Conservation (phyloP, 2,113 vertebrate species). For the Dasyurus viverrinus region DNA sequence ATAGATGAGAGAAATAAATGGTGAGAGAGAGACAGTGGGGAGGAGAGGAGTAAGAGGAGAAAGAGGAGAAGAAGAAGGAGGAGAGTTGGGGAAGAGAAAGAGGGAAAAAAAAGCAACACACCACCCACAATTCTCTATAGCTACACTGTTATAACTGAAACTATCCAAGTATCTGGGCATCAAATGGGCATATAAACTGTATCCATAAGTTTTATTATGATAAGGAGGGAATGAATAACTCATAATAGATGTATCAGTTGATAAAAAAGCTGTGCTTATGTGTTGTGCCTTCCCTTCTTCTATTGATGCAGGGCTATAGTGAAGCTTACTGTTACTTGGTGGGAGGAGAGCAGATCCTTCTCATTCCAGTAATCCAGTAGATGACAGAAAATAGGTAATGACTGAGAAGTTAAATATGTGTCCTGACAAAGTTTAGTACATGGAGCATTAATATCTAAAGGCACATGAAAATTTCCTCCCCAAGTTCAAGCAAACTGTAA, state of each 20-base stretch:
- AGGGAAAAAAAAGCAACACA: neutral
- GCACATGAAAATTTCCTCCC: neutral
- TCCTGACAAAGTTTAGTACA: neutral
- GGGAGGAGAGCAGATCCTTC: slow-evolving; percentile 2
- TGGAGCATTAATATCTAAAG: slow-evolving; percentile 40
- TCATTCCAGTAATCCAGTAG: neutral
- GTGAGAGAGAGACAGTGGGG: neutral
- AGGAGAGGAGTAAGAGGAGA: neutral
- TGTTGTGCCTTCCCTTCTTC: neutral
- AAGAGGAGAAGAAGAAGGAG: neutral
- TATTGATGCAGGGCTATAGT: neutral
- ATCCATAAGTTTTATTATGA: neutral
- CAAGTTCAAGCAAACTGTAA: neutral
- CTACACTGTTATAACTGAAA: neutral
- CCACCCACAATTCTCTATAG: neutral
- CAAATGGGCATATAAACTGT: neutral
- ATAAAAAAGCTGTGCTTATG: neutral
- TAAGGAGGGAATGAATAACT: neutral
- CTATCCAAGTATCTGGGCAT: neutral
- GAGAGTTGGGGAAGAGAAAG: neutral
- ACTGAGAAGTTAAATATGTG: neutral
- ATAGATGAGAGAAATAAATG: neutral
- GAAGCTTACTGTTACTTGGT: neutral
- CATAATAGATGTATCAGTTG: neutral
- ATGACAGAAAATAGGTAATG: neutral